These are phyloP conservation scores for Beroe forskalii DNA, from an alignment of 37 sponge, comb jelly and placozoan genomes.

Conservation along the genomic window DNA sequence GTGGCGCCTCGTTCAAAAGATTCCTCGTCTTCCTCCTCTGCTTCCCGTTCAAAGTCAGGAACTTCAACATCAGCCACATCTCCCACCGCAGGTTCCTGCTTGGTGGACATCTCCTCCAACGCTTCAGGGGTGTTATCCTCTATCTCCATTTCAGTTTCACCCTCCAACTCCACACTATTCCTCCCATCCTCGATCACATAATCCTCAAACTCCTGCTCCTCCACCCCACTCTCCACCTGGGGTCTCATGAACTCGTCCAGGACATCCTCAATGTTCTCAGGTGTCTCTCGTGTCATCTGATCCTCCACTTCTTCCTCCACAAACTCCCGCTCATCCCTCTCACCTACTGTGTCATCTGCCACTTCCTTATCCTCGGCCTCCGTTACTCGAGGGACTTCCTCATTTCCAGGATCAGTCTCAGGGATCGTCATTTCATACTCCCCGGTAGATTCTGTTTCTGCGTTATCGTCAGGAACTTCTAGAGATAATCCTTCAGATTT, in stretches of 20 bases:
- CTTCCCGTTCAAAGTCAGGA: conserved; percentile 12
- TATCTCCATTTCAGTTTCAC: not conserved
- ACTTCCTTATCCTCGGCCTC: not conserved
- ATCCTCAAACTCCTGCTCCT: conserved; percentile 45
- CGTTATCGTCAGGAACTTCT: conserved; percentile 8
- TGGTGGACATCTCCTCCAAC: not conserved
- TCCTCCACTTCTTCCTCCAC: conserved; percentile 49
- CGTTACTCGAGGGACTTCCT: conserved; percentile 1
- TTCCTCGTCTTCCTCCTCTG: conserved; percentile 63
- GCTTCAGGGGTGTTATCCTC: conserved; percentile 36
- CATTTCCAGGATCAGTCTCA: conserved; percentile 53
- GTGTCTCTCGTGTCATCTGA: not conserved
- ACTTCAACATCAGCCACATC: conserved; percentile 20
- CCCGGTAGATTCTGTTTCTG: conserved; percentile 24
- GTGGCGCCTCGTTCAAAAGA: conserved; percentile 31
- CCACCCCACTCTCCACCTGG: not conserved
- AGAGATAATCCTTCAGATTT: conserved; percentile 42
- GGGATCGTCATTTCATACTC: conserved; percentile 49
- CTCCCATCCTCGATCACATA: conserved; percentile 45
- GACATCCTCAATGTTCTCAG: not conserved
- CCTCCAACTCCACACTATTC: conserved; percentile 42
- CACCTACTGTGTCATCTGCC: conserved; percentile 1
- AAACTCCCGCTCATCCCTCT: not conserved
- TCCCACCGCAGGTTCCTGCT: not conserved
- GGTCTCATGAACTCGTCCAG: conserved; percentile 56